Evolutionary conservation across 2,113 vertebrate genomes (phyloP).

Genomic region (Python bivittatus): DNA sequence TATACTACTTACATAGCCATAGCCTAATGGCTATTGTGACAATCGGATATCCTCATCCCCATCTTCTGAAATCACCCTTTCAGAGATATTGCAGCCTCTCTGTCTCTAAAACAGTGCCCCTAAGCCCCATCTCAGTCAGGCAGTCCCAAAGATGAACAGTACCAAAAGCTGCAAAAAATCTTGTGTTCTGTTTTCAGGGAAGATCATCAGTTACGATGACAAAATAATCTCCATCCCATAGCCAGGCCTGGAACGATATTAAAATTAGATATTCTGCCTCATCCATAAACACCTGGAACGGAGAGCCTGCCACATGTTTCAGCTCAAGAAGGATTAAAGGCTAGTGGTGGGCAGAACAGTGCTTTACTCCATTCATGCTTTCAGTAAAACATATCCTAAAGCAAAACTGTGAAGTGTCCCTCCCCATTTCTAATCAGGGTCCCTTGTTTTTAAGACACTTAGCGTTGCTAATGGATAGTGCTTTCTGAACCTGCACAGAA

Average conservation of each 20-base stretch:
- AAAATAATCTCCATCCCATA: not conserved
- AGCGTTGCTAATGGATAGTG: too few species aligned
- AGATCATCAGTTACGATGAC: not conserved
- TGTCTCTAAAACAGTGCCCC: not conserved
- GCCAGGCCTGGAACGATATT: not conserved
- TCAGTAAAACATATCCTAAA: too few species aligned
- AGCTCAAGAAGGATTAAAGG: too few species aligned
- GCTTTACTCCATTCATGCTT: too few species aligned
- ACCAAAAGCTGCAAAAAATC: not conserved
- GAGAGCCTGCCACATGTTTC: too few species aligned
- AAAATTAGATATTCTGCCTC: not conserved
- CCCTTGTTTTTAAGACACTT: too few species aligned
- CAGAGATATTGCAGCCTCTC: not conserved
- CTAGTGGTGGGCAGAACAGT: too few species aligned
- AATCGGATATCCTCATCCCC: not conserved
- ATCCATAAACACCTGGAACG: too few species aligned
- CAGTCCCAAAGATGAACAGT: not conserved
- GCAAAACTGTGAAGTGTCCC: too few species aligned
- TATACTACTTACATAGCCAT: not conserved
- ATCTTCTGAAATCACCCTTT: not conserved
- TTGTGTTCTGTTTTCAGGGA: not conserved
- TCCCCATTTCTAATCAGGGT: too few species aligned
- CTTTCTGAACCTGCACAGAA: too few species aligned
- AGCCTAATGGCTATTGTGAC: not conserved
- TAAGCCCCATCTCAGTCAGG: not conserved